These are phyloP conservation scores for Eufriesea mexicana DNA, from an alignment of 1,140 invertebrate genomes.

Conservation along the genomic window DNA sequence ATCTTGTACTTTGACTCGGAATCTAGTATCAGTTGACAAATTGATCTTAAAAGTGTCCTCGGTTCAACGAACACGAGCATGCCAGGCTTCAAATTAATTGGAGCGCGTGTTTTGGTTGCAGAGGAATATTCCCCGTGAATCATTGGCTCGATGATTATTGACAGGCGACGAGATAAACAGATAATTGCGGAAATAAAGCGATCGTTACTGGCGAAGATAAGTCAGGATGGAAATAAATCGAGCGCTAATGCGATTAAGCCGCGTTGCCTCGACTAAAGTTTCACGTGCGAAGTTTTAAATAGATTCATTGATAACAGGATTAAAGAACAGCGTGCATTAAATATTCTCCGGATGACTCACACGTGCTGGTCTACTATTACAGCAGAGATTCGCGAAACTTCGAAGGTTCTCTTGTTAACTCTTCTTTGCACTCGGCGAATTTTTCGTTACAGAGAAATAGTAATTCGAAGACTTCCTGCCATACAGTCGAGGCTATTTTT, in stretches of 20 bases:
- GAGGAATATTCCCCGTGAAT: not conserved
- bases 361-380: not conserved
- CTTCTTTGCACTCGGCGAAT: too few species aligned
- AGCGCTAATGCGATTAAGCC: not conserved
- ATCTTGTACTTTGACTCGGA: too few species aligned
- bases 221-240: not conserved
- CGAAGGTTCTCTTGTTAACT: too few species aligned
- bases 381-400: too few species aligned
- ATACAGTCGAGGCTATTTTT: too few species aligned
- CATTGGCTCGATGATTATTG: not conserved
- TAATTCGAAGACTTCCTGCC: too few species aligned
- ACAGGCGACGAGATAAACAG: not conserved
- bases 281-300: not conserved
- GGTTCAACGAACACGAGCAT: not conserved
- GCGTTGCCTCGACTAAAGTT: not conserved
- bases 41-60: not conserved
- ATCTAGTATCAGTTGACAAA: too few species aligned
- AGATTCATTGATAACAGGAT: not conserved
- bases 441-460: too few species aligned
- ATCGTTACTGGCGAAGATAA: not conserved
- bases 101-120: not conserved
- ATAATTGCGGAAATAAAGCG: not conserved
- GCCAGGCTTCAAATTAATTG: not conserved
- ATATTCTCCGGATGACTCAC: not conserved
- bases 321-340: not conserved